A percentile compares a stretch with the other conserved stretches of the same genome.
Conservation (phyloP, 2,888 invertebrate species). For the Thymelicus acteon region DNA sequence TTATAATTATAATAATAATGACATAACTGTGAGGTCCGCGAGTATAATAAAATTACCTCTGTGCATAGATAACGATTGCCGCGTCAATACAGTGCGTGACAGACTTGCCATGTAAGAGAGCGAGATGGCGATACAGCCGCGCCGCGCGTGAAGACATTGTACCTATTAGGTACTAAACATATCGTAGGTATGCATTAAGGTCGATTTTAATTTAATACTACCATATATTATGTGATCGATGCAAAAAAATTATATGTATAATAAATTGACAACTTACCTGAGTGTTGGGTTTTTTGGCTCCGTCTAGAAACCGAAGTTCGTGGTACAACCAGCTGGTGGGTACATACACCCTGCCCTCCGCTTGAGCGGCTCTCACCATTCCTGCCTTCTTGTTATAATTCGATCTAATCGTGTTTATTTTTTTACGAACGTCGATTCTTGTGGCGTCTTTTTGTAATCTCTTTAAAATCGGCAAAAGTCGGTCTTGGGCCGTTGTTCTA, state of each 20-base stretch:
- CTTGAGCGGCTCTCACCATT: constrained; percentile 28
- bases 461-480: constrained; percentile 36
- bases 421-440: constrained; percentile 40
- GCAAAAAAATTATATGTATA: no score
- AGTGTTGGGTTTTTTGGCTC: neutral
- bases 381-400: constrained; percentile 41
- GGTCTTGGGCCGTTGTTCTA: constrained; percentile 28
- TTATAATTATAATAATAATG: constrained; percentile 6
- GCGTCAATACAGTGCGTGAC: constrained; percentile 1
- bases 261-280: neutral
- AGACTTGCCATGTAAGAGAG: neutral
- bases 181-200: no score
- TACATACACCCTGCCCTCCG: constrained; percentile 13
- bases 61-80: neutral
- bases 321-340: constrained; percentile 41
- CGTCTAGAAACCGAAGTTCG: constrained; percentile 18
- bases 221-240: no score
- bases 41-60: neutral
- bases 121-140: neutral
- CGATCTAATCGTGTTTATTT: constrained; percentile 43
- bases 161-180: no score
- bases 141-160: neutral
- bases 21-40: neutral
- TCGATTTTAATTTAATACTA: no score
- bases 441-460: constrained; percentile 38